Evolutionary conservation across 2,797 vertebrate species (phyloP).

Genomic region (Anas georgica): DNA sequence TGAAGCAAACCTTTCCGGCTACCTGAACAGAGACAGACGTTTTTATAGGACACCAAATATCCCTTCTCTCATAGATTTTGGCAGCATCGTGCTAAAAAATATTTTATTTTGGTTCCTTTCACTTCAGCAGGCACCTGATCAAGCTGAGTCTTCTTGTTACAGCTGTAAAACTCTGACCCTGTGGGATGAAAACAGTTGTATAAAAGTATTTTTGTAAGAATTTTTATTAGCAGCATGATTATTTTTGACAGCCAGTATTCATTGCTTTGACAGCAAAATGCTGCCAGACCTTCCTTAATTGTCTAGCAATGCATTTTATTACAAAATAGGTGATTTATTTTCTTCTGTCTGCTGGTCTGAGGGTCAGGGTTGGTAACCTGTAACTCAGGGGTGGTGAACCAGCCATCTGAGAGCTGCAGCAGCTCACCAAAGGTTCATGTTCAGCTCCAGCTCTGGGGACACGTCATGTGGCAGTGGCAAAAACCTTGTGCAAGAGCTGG

Average conservation of each 20-base stretch:
- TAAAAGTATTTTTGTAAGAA: neutral
- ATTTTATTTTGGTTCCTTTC: neutral
- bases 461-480: rapidly evolving
- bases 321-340: neutral
- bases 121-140: neutral
- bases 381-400: neutral
- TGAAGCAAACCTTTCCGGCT: neutral
- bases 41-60: neutral
- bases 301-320: constrained; percentile 7
- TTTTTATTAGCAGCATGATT: constrained; percentile 17
- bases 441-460: neutral
- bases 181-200: neutral
- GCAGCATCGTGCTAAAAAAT: neutral
- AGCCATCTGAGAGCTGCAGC: neutral
- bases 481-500: rapidly evolving
- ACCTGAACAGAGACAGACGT: neutral
- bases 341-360: neutral
- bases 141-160: neutral
- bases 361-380: neutral
- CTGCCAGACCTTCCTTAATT: constrained; percentile 31
- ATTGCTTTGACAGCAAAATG: neutral
- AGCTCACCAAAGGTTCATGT: neutral
- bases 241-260: constrained; percentile 22
- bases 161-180: neutral
- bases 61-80: neutral